Evolutionary conservation across 2,113 vertebrate genomes (phyloP).

Genomic region (Atrichornis clamosus): DNA sequence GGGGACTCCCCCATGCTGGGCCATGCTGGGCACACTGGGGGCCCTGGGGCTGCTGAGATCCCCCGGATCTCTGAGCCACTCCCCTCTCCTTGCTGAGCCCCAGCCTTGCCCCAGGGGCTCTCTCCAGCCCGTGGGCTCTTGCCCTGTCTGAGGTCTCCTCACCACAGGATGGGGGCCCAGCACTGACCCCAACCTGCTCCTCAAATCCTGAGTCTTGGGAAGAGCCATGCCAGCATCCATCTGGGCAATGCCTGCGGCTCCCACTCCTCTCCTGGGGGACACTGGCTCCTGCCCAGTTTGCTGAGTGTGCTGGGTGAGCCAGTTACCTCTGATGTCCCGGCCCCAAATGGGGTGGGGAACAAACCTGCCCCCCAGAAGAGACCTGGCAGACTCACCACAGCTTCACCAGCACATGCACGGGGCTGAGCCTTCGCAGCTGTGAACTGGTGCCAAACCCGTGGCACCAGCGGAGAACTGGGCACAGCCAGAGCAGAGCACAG

Average conservation of each 20-base stretch:
- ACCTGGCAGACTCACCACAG: background rate
- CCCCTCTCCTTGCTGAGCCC: background rate
- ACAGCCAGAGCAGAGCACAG: background rate
- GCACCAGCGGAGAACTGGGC: background rate
- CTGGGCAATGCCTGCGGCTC: fast-evolving
- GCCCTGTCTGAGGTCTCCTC: background rate
- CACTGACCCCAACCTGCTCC: background rate
- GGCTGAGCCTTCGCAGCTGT: background rate
- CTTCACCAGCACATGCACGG: fast-evolving
- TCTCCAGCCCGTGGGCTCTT: background rate
- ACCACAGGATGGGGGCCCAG: background rate
- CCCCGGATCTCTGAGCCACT: background rate
- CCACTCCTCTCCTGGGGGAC: background rate
- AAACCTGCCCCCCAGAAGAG: background rate
- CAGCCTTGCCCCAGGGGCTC: background rate
- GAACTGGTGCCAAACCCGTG: background rate
- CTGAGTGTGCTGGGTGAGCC: background rate
- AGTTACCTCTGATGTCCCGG: background rate
- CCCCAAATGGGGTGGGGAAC: background rate
- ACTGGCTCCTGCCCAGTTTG: background rate
- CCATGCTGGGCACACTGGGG: background rate
- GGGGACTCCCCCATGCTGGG: background rate
- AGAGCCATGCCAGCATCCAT: fast-evolving
- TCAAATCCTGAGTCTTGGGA: background rate
- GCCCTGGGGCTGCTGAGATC: background rate